Base-by-base conservation (phyloP, 1,140 invertebrate genomes). In the Platyscapa corneri region DNA sequence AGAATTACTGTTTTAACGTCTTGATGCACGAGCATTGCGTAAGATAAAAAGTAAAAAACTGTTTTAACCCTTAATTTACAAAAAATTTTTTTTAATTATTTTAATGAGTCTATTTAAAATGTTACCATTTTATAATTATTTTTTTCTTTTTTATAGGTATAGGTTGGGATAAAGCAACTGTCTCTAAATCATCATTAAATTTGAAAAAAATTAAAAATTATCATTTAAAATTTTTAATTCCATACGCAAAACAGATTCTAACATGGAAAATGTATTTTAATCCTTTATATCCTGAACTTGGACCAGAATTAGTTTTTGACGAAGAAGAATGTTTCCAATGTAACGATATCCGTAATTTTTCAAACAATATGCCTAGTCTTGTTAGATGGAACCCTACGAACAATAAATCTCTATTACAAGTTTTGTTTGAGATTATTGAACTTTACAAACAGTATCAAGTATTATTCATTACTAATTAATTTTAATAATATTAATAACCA, bases 231-330 rank as follows among this genome's bases (percentile, higher is more conserved):
- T 56, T 46, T 74, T 74, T 30, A 39, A 56, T 75, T 67, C 49
- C 67, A 12, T 82, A 82, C 37, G 67, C 81, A 37, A 82, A 74
- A 74, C 67, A 60, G n/a, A 60, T 8, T 60, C 7, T 82, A 6
- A 18, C 18, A 39, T 82, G 46, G 49, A 70, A 82, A 60, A 37
- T 82, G 23, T 30, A 60, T 60, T 82, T 82, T 30, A 82, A 82
- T 75, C 32, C 81, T 8, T 20, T 82, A 14, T 75, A 82, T 75
- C 81, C 81, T 37, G 81, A 82, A 42, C 70, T 82, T 23, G 81
- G 67, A 60, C 81, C 81, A 39, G 81, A 82, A 42, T 32, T 82
- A 46, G 37, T 75, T 75, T 82, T 42, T 53, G 79, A 82, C 30
- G 53, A 74, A 3, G 67, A 74, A 74, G 67, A 75, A n/a, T 74